A percentile compares a stretch with the other conserved stretches of the same genome.
Conservation (phyloP, 2,113 vertebrate genomes). For the Synodontis membranacea region DNA sequence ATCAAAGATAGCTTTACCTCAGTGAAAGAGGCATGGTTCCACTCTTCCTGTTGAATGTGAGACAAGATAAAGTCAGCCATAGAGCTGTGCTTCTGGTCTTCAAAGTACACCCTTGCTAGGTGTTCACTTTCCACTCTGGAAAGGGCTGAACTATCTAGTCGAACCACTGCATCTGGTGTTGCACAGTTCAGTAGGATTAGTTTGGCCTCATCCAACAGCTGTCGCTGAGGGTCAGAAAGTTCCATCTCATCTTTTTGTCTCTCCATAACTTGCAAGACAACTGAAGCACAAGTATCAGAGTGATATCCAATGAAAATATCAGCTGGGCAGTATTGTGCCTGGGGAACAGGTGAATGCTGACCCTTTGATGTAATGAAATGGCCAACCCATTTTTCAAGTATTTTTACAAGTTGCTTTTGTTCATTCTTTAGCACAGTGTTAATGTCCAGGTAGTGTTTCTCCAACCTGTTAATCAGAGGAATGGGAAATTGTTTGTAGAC, state of each 20-base stretch:
- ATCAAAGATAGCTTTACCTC: slow-evolving; percentile 76
- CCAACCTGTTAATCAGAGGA: slow-evolving; percentile 94
- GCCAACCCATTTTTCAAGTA: slow-evolving; percentile 78
- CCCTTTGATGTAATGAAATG: slow-evolving; percentile 65
- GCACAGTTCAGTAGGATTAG: slow-evolving; percentile 82
- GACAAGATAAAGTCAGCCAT: slow-evolving; percentile 80
- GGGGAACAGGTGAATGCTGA: slow-evolving; percentile 40
- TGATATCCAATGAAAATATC: slow-evolving; percentile 93
- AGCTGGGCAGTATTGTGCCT: slow-evolving; percentile 70
- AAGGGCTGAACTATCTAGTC: slow-evolving; percentile 68
- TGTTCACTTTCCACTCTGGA: slow-evolving; percentile 58
- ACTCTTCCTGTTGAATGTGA: slow-evolving; percentile 53
- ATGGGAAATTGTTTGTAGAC: slow-evolving; percentile 92
- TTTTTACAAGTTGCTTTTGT: slow-evolving; percentile 72
- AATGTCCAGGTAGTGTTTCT: slow-evolving; percentile 94
- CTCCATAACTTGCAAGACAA: slow-evolving; percentile 80
- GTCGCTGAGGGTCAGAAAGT: slow-evolving; percentile 48
- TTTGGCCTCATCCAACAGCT: slow-evolving; percentile 69
- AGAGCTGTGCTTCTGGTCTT: slow-evolving; percentile 79
- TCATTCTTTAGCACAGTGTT: slow-evolving; percentile 77
- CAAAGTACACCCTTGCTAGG: slow-evolving; percentile 75
- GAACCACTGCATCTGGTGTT: slow-evolving; percentile 87
- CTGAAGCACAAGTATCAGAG: slow-evolving; percentile 84
- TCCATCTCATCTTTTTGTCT: slow-evolving; percentile 49
- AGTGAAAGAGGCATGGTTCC: slow-evolving; percentile 68